These are phyloP conservation scores for Passer montanus DNA, from an alignment of 2,113 vertebrate species.

Conservation along the genomic window DNA sequence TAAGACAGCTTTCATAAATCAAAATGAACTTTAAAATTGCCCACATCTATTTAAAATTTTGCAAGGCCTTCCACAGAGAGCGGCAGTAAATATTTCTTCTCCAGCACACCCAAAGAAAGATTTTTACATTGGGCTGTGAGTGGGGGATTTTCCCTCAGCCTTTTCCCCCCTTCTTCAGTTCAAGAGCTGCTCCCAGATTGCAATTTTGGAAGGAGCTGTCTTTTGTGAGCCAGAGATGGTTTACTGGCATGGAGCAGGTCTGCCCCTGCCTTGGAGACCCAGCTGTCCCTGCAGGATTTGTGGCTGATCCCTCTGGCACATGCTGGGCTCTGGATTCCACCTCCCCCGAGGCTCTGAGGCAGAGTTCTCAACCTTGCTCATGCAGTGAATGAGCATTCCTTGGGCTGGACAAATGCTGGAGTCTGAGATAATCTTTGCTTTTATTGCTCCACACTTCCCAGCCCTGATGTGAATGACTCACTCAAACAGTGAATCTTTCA, in stretches of 20 bases:
- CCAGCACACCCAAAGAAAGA: background rate
- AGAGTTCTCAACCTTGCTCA: background rate
- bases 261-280: background rate
- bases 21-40: background rate
- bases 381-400: background rate
- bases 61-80: background rate
- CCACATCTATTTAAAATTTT: constrained; percentile 18
- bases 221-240: background rate
- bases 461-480: background rate
- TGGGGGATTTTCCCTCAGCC: background rate
- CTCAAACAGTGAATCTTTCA: background rate
- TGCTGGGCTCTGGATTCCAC: background rate
- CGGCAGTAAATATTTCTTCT: background rate
- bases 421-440: background rate
- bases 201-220: background rate
- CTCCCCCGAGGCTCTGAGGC: background rate
- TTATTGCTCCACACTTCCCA: background rate
- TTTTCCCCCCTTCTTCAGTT: background rate
- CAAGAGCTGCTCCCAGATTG: background rate
- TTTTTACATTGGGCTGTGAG: background rate
- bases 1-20: constrained; percentile 24
- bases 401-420: background rate
- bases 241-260: background rate
- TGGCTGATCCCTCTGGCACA: background rate
- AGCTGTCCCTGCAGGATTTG: background rate